Percentiles rank a stretch among this genome's conserved stretches.
phyloP scores from a whole-genome alignment of 2,797 vertebrate genomes.

The Sebastes alutus region DNA sequence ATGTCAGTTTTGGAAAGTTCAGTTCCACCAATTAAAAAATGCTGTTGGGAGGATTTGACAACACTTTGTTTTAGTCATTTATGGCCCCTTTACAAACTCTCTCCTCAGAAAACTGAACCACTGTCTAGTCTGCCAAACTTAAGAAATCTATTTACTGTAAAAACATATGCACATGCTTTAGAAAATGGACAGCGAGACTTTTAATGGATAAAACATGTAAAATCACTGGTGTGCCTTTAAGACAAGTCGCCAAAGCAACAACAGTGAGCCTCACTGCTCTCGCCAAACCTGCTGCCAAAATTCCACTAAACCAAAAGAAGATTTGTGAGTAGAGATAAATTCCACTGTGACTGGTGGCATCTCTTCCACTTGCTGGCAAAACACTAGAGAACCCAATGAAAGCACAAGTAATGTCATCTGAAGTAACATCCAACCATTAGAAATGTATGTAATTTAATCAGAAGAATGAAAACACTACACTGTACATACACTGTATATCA shows the following conservation, averaged over 20 bases:
- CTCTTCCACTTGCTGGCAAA: no score
- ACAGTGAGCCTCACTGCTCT: not conserved
- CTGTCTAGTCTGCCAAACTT: not conserved
- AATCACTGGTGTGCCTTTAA: not conserved
- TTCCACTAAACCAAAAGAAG: no score
- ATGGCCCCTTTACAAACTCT: not conserved
- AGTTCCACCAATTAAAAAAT: not conserved
- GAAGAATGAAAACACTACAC: no score
- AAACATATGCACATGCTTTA: not conserved
- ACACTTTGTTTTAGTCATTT: not conserved
- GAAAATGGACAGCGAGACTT: not conserved
- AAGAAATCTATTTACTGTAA: not conserved
- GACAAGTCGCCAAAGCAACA: not conserved
- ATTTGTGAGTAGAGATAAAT: no score
- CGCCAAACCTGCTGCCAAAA: no score
- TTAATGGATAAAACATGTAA: not conserved
- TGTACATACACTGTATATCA: no score
- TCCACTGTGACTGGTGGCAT: no score
- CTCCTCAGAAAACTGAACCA: not conserved
- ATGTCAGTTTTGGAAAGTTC: not conserved
- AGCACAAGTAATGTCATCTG: no score
- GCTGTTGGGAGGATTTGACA: not conserved
- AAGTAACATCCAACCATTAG: no score
- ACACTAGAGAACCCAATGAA: no score
- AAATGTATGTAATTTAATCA: no score